phyloP scores from a whole-genome alignment of 2,888 invertebrate species.

The Euproctis similis region DNA sequence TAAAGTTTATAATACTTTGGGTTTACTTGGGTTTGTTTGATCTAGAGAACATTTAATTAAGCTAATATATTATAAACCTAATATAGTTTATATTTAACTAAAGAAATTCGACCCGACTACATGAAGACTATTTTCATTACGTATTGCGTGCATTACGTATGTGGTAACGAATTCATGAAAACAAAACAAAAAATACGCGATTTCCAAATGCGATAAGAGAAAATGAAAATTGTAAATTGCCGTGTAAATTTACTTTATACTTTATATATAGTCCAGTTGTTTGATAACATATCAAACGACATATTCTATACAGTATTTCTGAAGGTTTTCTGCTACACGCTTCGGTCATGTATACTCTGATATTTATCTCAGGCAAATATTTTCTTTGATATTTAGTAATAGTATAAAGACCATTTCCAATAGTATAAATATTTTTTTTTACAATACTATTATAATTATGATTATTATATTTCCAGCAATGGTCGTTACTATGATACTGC shows the following conservation, averaged over 20 bases:
- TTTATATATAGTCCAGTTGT: conserved; percentile 26
- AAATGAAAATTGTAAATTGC: conserved; percentile 60
- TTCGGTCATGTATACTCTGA: conserved; percentile 35
- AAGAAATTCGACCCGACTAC: too few relatives aligned
- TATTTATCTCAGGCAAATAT: conserved; percentile 31
- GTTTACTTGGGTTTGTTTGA: too few relatives aligned
- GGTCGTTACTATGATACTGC: conserved; percentile 5
- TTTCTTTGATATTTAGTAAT: too few relatives aligned
- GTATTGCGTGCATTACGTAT: conserved; percentile 14
- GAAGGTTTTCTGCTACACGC: conserved; percentile 24
- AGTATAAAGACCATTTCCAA: too few relatives aligned
- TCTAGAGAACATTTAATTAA: too few relatives aligned
- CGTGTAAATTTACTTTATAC: conserved; percentile 33
- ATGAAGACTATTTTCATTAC: too few relatives aligned
- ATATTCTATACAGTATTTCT: too few relatives aligned
- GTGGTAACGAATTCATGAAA: conserved; percentile 18
- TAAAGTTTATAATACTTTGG: too few relatives aligned
- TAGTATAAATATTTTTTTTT: too few relatives aligned
- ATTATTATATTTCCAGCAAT: conserved; percentile 10
- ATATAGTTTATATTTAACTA: too few relatives aligned
- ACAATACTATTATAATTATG: not conserved
- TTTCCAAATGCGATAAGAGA: conserved; percentile 40
- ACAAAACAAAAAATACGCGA: too few relatives aligned
- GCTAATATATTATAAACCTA: too few relatives aligned
- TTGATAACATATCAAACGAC: conserved; percentile 31